Conservation (phyloP, 2,797 vertebrate species). For the Pangasius sanitwongsei region DNA sequence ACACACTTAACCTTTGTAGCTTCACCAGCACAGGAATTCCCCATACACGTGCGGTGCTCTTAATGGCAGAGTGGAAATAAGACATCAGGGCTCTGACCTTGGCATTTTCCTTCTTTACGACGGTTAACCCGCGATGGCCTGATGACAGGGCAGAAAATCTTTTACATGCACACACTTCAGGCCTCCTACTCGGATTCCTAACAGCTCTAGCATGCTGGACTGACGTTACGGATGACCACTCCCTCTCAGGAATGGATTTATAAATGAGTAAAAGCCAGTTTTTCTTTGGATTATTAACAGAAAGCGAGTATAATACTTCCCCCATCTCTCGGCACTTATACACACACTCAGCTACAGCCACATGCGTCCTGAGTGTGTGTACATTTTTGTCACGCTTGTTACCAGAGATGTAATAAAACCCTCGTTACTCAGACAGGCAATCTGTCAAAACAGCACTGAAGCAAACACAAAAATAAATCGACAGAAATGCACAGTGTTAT, state of each 20-base stretch:
- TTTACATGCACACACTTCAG: constrained; percentile 45
- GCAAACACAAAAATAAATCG: not conserved
- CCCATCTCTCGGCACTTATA: not conserved
- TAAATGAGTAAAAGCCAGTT: not conserved
- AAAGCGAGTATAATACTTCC: not conserved
- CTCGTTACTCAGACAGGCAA: not conserved
- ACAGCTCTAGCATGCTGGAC: too few species aligned
- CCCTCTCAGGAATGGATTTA: not conserved
- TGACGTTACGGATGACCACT: too few species aligned
- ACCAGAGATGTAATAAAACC: not conserved
- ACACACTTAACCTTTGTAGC: constrained; percentile 40
- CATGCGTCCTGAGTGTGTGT: not conserved
- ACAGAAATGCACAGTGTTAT: not conserved
- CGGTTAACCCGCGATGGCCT: constrained; percentile 50
- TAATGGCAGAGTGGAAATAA: constrained; percentile 63
- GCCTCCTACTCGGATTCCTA: not conserved
- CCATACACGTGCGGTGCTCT: not conserved
- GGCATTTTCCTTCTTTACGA: constrained; percentile 56
- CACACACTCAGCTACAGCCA: not conserved
- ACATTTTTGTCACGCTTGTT: not conserved
- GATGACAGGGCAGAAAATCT: constrained; percentile 50
- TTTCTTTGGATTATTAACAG: not conserved
- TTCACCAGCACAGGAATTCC: constrained; percentile 28
- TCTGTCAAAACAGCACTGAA: constrained; percentile 1
- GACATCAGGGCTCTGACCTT: constrained; percentile 51